Conservation (phyloP, 2,113 vertebrate genomes). For the Scortum barcoo region DNA sequence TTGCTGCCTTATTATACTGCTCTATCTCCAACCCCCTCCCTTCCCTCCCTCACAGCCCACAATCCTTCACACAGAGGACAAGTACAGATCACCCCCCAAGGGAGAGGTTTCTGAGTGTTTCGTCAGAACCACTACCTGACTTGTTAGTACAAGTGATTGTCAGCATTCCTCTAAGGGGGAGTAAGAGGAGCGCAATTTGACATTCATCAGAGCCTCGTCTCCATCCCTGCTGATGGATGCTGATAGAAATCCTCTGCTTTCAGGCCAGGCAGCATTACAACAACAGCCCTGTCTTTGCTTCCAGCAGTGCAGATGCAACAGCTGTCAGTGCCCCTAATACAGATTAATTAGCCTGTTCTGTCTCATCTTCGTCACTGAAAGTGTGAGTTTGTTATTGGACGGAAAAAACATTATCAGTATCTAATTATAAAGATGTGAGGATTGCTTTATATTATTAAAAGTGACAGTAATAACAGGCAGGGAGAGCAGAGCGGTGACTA, state of each 20-base stretch:
- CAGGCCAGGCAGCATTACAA: conserved; percentile 36
- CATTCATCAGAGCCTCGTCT: conserved; percentile 66
- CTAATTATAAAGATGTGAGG: conserved; percentile 24
- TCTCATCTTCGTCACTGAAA: conserved; percentile 26
- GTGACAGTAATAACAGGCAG: neutral
- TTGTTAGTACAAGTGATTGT: conserved; percentile 82
- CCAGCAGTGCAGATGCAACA: conserved; percentile 51
- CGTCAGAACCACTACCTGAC: conserved; percentile 82
- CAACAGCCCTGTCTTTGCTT: conserved; percentile 46
- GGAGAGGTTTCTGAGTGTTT: conserved; percentile 78
- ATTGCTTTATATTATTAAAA: neutral
- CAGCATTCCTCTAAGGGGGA: conserved; percentile 75
- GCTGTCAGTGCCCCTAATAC: conserved; percentile 48
- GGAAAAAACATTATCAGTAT: conserved; percentile 31
- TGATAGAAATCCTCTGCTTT: conserved; percentile 64
- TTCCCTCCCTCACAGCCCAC: conserved; percentile 56
- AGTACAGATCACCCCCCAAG: conserved; percentile 72
- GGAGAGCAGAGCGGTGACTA: neutral
- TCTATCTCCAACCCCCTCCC: conserved; percentile 51
- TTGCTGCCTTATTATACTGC: conserved; percentile 68
- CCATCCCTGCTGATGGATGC: conserved; percentile 68
- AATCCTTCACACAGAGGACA: conserved; percentile 76
- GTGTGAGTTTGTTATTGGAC: neutral
- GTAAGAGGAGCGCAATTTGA: conserved; percentile 65
- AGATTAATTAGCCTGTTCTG: conserved; percentile 57